Base-by-base conservation (phyloP, 2,797 vertebrate species). In the Anniella stebbinsi region DNA sequence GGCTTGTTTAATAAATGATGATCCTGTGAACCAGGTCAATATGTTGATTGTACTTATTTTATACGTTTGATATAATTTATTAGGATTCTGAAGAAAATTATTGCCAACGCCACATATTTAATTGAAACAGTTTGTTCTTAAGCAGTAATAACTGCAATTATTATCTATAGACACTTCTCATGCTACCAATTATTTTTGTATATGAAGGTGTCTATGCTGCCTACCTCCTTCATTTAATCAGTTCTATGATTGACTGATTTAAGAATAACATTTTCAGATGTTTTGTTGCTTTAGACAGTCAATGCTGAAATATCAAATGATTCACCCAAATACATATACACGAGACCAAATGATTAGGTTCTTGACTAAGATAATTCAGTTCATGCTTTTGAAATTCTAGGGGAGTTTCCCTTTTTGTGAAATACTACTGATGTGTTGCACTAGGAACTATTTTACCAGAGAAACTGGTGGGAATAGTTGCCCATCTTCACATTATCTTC, bases 381-480 rank as follows among this genome's bases (percentile, higher is more conserved):
- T 92, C 17, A 45, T 80, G 63, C 38, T 72, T n/a, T 63, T 18
- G 81, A 66, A 93, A 87, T 87, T 87, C 81, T 89, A 57, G 1
- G 48, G 73, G 12, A 10, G 25, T 80, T 95, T 92, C 85, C 78
- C 93, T 93, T 88, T 91, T 88, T 82, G 73, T 45, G 86, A 3
- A 76, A 25, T 86, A 72, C n/a, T 33, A 87, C 95, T 97, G 97
- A 97, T 95, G 92, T 93, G 88, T 95, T 97, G 96, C 93, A 96
- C 88, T 95, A 96, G 96, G 92, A 96, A 92, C 63, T 72, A 72
- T 80, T 90, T 82, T 92, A 70, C 91, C 87, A 92, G 2, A 45
- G 51, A 92, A 86, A 48, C 84, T 10, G 63, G 72, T 13, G 69
- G 51, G 73, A 76, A 95, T 6, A 93, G 89, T 89, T 91, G 76